A percentile compares a stretch with the other conserved stretches of the same genome.
phyloP scores from a whole-genome alignment of 53 echinoderm and acorn worm genomes.

The Antedon mediterranea region DNA sequence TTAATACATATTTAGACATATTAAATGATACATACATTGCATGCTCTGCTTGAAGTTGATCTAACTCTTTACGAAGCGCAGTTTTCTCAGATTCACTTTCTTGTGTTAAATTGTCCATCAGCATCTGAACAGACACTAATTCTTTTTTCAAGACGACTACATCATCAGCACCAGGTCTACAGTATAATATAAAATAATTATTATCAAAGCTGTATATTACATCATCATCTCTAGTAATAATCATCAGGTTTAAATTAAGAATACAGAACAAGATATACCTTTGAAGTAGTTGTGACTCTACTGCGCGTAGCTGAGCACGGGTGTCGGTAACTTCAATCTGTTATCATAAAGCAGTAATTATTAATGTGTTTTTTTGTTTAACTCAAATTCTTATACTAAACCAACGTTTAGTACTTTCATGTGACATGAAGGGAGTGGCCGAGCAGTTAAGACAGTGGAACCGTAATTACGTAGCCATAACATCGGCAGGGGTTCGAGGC shows the following conservation, averaged over 20 bases:
- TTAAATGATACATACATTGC: constrained; percentile 22
- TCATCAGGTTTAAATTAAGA: neutral
- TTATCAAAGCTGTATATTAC: neutral
- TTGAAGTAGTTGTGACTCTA: constrained; percentile 72
- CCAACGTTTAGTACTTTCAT: too few species aligned
- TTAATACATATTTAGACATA: too few species aligned
- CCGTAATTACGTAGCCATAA: too few species aligned
- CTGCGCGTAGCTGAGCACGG: constrained; percentile 57
- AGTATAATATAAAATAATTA: neutral
- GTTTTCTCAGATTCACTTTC: constrained; percentile 60
- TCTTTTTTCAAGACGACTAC: constrained; percentile 83
- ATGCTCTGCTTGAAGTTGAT: constrained; percentile 26
- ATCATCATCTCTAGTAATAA: neutral
- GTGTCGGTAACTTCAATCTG: constrained; percentile 73
- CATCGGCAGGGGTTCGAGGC: too few species aligned
- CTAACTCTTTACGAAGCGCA: constrained; percentile 32
- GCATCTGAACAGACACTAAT: constrained; percentile 70
- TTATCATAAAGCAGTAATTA: neutral
- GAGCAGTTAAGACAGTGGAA: too few species aligned
- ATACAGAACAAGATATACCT: constrained; percentile 38
- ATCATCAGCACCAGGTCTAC: constrained; percentile 83
- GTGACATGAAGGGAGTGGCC: too few species aligned
- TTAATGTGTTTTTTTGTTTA: neutral
- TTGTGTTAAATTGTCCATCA: constrained; percentile 80
- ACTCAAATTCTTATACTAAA: too few species aligned